Base-by-base conservation (phyloP, 1,140 invertebrate species). In the Pararge aegeria region DNA sequence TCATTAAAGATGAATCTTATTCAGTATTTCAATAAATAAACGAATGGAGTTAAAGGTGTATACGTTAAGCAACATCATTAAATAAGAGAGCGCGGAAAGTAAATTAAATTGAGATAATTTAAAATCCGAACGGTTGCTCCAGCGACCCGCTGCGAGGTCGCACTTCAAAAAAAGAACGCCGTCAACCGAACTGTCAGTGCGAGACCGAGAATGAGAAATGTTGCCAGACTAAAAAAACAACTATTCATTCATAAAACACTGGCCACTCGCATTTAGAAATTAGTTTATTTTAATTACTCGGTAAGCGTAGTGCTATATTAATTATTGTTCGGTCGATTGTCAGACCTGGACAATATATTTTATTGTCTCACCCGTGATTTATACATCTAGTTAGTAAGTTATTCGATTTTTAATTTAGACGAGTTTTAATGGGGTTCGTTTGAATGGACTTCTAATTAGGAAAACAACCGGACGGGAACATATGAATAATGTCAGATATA, bases 381-480 rank as follows among this genome's bases (percentile, higher is more conserved):
- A 89, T 88, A 81, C 65, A 66, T 82, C 83, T 89, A 89, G 84
- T 89, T 89, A 89, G 84, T 87, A 86, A 87, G 84, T 89, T 89
- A 88, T 89, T 89, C 68, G 77, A 84, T 75, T 89, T 89, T 89
- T 89, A 89, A 88, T 89, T 87, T 89, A 84, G 79, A 82, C 75
- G 78, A 78, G 79, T 81, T 87, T 89, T 87, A 89, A 89, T 88
- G 85, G 87, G 76, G 62, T 77, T 75, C 77, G 79, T 59, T 71
- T 89, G 87, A 89, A 89, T 89, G 87, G 80, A 70, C 46, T 87
- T 89, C 82, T 87, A 87, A 89, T 89, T 86, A 87, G 84, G 78
- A 87, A 87, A 87, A 87, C 82, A 87, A 83, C 61, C 69, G 66
- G 68, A 67, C 57, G 55, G 66, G 65, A 66, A 66, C 21, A 61